A percentile compares a stretch with the other conserved stretches of the same genome.
Evolutionary conservation across 2,797 vertebrate genomes (phyloP).

Genomic region (Macropodus opercularis): DNA sequence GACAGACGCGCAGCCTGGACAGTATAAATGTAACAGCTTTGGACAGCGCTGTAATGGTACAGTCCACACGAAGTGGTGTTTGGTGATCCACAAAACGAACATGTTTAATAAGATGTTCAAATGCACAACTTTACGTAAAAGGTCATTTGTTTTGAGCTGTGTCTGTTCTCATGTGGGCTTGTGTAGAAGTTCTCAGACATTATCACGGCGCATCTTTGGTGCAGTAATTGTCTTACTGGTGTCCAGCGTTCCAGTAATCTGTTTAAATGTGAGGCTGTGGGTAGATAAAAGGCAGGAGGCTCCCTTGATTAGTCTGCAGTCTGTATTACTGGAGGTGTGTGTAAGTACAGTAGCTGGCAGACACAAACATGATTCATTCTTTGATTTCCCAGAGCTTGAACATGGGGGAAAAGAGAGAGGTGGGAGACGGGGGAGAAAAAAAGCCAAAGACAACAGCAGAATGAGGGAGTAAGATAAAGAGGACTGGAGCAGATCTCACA

Average conservation of each 20-base stretch:
- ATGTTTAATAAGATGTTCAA: background rate
- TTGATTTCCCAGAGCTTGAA: constrained; percentile 64
- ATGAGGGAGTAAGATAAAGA: constrained; percentile 19
- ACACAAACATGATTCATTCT: constrained; percentile 55
- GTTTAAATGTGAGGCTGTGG: constrained; percentile 78
- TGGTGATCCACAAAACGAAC: too few species aligned
- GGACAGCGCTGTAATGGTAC: background rate
- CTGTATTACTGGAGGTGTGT: constrained; percentile 59
- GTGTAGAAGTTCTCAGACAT: constrained; percentile 67
- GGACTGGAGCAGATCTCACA: constrained; percentile 29
- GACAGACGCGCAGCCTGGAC: background rate
- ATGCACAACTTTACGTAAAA: background rate
- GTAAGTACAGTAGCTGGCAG: constrained; percentile 66
- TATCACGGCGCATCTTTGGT: constrained; percentile 47
- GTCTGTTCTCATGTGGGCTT: constrained; percentile 7
- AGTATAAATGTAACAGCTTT: background rate
- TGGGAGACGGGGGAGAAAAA: constrained; percentile 30
- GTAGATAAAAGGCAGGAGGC: constrained; percentile 77
- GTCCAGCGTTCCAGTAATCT: constrained; percentile 77
- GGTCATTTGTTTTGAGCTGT: background rate
- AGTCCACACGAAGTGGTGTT: background rate
- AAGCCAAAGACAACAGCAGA: constrained; percentile 17
- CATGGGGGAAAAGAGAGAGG: constrained; percentile 10
- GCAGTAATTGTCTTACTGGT: constrained; percentile 71
- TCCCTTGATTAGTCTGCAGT: constrained; percentile 71